These are phyloP conservation scores for Petromus typicus DNA, from an alignment of 2,113 vertebrate species.

Conservation along the genomic window DNA sequence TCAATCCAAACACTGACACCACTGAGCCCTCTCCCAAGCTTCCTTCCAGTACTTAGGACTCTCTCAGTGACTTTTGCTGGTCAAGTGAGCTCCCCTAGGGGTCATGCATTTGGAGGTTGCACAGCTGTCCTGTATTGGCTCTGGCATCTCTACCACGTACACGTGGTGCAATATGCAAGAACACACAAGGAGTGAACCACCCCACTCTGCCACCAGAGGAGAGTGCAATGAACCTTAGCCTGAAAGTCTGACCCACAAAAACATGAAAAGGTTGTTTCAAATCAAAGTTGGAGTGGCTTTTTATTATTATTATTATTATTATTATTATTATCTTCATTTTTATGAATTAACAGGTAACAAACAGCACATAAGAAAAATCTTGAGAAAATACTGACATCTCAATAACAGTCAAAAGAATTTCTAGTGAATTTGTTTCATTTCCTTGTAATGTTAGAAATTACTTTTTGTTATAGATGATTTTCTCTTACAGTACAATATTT, in stretches of 20 bases:
- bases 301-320: background rate
- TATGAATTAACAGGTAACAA: background rate
- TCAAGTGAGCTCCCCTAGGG: background rate
- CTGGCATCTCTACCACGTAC: background rate
- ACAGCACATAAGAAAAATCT: background rate
- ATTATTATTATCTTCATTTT: background rate
- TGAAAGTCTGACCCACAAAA: background rate
- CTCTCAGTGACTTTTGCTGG: background rate
- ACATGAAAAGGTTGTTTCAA: background rate
- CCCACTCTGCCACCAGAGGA: background rate
- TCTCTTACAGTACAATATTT: background rate
- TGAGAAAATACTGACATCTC: background rate
- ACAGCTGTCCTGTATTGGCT: background rate
- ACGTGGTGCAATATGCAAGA: too few relatives aligned
- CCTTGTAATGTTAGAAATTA: background rate
- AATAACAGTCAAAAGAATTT: background rate
- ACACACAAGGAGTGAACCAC: fast-evolving
- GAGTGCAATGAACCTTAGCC: background rate
- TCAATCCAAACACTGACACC: background rate
- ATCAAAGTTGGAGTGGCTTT: background rate
- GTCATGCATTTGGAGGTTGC: background rate
- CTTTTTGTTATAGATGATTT: background rate
- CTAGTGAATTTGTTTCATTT: conserved; percentile 6
- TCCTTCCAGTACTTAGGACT: background rate
- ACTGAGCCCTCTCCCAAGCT: background rate